A percentile compares a stretch with the other conserved stretches of the same genome.
Evolutionary conservation across 2,888 invertebrate species (phyloP).

Genomic region (Clanis bilineata): DNA sequence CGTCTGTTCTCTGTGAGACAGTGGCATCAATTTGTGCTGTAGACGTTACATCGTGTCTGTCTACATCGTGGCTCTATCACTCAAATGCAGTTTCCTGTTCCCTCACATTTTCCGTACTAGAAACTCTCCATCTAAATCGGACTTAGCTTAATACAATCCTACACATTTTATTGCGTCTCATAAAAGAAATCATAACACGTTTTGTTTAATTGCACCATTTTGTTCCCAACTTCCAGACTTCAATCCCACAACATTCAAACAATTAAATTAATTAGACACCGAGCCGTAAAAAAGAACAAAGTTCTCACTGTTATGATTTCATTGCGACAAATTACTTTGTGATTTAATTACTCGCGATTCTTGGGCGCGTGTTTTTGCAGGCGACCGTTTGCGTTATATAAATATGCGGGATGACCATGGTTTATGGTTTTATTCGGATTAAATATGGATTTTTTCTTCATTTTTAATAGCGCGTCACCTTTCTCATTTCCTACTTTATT

Average conservation of each 20-base stretch:
- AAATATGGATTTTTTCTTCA: too few species aligned
- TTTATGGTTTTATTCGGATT: not conserved
- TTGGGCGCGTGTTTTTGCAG: slow-evolving; percentile 25
- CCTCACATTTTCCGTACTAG: too few species aligned
- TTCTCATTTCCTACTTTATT: too few species aligned
- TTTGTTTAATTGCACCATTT: not conserved
- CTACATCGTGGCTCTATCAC: too few species aligned
- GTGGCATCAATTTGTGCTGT: too few species aligned
- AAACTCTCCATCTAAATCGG: too few species aligned
- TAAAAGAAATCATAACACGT: not conserved
- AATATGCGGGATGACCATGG: not conserved
- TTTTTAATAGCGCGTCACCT: too few species aligned
- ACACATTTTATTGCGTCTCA: not conserved
- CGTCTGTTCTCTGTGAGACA: too few species aligned
- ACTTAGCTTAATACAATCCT: too few species aligned
- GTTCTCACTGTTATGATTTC: slow-evolving; percentile 40
- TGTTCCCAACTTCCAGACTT: not conserved
- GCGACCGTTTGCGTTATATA: not conserved
- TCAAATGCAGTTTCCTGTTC: too few species aligned
- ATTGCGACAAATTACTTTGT: slow-evolving; percentile 46
- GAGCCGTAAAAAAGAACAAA: slow-evolving; percentile 23
- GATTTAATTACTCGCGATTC: slow-evolving; percentile 38
- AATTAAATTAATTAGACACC: slow-evolving; percentile 20
- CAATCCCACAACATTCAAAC: slow-evolving; percentile 2
- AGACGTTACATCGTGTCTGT: too few species aligned